A percentile compares a stretch with the other conserved stretches of the same genome.
These are phyloP conservation scores for Tetranychus truncatus DNA, from an alignment of 2,888 invertebrate genomes.

Conservation along the genomic window DNA sequence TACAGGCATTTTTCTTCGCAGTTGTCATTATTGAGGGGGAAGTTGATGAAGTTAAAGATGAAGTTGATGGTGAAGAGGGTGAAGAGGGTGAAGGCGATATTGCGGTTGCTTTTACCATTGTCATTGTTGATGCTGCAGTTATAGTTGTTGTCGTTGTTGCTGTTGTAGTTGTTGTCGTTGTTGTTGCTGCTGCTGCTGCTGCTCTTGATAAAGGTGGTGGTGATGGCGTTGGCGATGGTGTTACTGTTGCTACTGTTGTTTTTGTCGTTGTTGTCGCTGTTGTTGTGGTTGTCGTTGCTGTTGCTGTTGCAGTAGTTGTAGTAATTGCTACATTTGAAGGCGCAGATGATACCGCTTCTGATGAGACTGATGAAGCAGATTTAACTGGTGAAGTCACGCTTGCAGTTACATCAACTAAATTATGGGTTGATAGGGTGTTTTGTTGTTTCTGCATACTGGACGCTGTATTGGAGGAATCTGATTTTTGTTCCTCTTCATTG, in stretches of 20 bases:
- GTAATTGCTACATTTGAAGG: background rate
- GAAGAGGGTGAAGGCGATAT: background rate
- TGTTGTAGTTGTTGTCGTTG: background rate
- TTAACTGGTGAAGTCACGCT: background rate
- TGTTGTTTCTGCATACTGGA: no score
- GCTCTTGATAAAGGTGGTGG: background rate
- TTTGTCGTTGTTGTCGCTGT: no score
- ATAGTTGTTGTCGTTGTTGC: background rate
- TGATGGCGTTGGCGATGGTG: background rate
- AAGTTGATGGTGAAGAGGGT: background rate
- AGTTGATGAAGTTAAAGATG: background rate
- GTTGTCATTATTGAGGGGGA: background rate
- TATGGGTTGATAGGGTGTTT: no score
- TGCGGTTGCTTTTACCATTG: background rate
- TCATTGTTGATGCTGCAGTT: background rate
- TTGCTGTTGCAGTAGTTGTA: background rate
- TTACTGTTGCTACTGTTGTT: background rate
- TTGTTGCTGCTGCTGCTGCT: background rate
- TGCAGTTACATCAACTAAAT: background rate
- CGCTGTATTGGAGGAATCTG: background rate
- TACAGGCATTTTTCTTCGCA: no score
- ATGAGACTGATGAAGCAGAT: slow-evolving; percentile 11
- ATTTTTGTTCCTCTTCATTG: background rate
- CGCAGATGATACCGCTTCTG: slow-evolving; percentile 2
- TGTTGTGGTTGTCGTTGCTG: background rate